Conservation (phyloP, 1,140 invertebrate genomes). For the Drosophila mauritiana region DNA sequence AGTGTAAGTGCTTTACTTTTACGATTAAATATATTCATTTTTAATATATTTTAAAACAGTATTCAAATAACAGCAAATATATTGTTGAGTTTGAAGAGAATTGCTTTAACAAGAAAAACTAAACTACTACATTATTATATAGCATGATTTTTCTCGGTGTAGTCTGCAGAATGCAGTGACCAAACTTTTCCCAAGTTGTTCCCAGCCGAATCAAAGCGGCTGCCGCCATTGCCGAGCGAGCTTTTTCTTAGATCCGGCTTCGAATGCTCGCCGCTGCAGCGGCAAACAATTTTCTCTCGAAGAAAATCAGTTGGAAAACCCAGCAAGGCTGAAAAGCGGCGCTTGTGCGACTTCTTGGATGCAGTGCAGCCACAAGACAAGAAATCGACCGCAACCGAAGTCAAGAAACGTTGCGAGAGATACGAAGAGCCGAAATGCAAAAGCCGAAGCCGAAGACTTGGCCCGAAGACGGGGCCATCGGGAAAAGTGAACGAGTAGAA, state of each 20-base stretch:
- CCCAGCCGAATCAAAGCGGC: conserved; percentile 36
- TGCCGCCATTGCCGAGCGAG: conserved; percentile 13
- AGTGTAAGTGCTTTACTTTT: no score
- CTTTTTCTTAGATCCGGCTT: conserved; percentile 70
- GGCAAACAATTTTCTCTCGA: conserved; percentile 60
- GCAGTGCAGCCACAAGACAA: conserved; percentile 34
- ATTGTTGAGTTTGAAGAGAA: no score
- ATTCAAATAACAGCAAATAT: no score
- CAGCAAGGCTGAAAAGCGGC: conserved; percentile 36
- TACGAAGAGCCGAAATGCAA: conserved; percentile 19
- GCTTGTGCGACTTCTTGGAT: conserved; percentile 63
- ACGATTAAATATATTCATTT: no score
- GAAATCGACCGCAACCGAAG: conserved; percentile 49
- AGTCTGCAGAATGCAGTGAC: conserved; percentile 15
- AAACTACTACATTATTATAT: no score
- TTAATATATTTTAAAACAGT: no score
- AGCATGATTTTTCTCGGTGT: neutral
- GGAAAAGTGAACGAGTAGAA: conserved; percentile 78
- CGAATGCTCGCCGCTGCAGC: conserved; percentile 15
- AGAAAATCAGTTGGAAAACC: conserved; percentile 35
- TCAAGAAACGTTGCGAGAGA: conserved; percentile 45
- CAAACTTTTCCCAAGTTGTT: conserved; percentile 19
- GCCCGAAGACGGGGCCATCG: conserved; percentile 22
- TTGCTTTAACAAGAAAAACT: no score
- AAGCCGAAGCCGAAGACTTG: conserved; percentile 21